These are phyloP conservation scores for Graptemys geographica DNA, from an alignment of 2,797 vertebrate genomes.

Conservation along the genomic window DNA sequence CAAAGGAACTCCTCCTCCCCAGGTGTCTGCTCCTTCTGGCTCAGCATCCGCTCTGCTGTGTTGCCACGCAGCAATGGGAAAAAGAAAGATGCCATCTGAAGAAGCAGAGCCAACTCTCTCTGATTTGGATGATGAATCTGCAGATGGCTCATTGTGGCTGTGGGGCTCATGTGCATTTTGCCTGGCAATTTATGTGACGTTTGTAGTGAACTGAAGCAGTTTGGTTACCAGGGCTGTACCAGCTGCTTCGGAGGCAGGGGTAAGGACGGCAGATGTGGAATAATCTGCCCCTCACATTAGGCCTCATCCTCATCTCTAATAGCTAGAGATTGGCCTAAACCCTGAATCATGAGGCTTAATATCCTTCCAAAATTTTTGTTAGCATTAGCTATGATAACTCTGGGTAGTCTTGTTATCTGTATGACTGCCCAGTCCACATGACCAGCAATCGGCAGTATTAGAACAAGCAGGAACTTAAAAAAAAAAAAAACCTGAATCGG, in stretches of 20 bases:
- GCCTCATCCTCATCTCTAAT: not conserved
- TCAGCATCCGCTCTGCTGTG: fast-evolving
- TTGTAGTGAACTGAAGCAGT: not conserved
- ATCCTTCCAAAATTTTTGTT: not conserved
- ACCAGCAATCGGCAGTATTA: not conserved
- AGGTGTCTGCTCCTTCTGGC: not conserved
- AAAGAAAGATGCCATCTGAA: not conserved
- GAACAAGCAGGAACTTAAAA: not conserved
- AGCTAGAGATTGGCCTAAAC: not conserved
- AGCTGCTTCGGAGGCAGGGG: not conserved
- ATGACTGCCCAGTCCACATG: not conserved
- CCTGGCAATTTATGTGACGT: not conserved
- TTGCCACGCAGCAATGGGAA: not conserved
- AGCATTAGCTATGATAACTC: not conserved
- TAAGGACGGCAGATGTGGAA: not conserved
- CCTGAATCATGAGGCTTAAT: not conserved
- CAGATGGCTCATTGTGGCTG: not conserved
- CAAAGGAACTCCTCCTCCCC: fast-evolving
- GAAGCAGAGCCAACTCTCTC: not conserved
- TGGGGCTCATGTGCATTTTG: not conserved
- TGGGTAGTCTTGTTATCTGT: not conserved
- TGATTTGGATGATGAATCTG: not conserved
- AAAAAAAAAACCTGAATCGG: too few species aligned
- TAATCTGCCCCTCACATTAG: not conserved
- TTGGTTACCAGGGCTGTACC: not conserved